Percentiles rank a stretch among this genome's conserved stretches.
These are phyloP conservation scores for Spilogale gracilis DNA, from an alignment of 2,113 vertebrate species.

Conservation along the genomic window DNA sequence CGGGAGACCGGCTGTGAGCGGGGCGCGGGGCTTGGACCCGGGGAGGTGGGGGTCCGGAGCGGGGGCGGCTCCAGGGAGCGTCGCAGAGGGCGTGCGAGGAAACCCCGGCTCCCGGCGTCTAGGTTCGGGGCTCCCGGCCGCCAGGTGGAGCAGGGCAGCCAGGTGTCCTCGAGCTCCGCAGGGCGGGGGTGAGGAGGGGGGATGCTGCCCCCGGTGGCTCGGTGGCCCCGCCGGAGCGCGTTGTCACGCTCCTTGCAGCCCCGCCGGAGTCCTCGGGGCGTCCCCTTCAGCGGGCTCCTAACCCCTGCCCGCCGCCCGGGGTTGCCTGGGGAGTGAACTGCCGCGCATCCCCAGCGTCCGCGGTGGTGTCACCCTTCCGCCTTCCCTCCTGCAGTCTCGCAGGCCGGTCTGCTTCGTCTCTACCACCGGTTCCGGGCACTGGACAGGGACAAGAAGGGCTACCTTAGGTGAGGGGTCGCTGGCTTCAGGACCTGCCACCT, in stretches of 20 bases:
- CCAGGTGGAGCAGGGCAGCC: no score
- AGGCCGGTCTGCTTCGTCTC: slow-evolving; percentile 87
- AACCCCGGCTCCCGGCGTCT: background rate
- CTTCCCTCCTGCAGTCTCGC: slow-evolving; percentile 58
- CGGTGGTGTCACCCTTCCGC: background rate
- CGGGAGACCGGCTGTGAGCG: slow-evolving; percentile 81
- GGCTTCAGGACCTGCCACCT: background rate
- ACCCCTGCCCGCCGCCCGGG: rapidly evolving
- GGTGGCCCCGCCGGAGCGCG: background rate
- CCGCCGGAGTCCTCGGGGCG: rapidly evolving
- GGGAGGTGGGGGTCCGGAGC: background rate
- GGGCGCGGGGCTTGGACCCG: background rate
- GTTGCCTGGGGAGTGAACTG: rapidly evolving
- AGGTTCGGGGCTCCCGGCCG: background rate
- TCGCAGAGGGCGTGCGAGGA: no score
- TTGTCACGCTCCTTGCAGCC: rapidly evolving
- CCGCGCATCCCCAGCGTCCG: no score
- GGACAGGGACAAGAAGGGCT: slow-evolving; percentile 88
- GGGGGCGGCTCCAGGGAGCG: background rate
- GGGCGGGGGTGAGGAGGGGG: background rate
- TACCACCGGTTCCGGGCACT: slow-evolving; percentile 87
- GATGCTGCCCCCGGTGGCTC: background rate
- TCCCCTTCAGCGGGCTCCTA: rapidly evolving
- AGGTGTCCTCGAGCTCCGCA: background rate
- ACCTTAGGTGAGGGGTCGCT: slow-evolving; percentile 84